Evolutionary conservation across 2,888 invertebrate genomes (phyloP).

Genomic region (Metalampra italica): DNA sequence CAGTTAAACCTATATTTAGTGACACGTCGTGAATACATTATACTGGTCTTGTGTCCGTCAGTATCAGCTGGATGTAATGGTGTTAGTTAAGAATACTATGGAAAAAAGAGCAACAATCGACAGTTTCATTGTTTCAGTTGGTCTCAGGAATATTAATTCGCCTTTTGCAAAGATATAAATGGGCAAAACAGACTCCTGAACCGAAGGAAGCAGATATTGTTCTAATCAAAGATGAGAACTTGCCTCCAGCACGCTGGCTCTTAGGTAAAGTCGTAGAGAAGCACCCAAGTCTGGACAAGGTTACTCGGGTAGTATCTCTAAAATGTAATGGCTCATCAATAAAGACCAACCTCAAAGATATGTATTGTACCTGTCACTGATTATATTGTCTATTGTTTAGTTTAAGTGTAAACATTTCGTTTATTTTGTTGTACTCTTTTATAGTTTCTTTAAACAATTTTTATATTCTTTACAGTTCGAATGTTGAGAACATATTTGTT

Average conservation of each 20-base stretch:
- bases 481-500: too few relatives aligned
- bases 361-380: background rate
- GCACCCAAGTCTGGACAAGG: slow-evolving; percentile 12
- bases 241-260: slow-evolving; percentile 17
- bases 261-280: slow-evolving; percentile 11
- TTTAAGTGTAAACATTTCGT: background rate
- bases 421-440: background rate
- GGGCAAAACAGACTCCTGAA: slow-evolving; percentile 5
- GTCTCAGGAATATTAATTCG: slow-evolving; percentile 5
- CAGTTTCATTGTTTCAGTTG: too few relatives aligned
- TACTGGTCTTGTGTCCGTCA: too few relatives aligned
- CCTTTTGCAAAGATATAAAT: slow-evolving; percentile 15
- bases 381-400: background rate
- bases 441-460: background rate
- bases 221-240: slow-evolving; percentile 13
- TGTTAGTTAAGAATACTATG: too few relatives aligned
- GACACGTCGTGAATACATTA: too few relatives aligned
- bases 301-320: slow-evolving; percentile 8
- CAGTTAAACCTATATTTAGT: too few relatives aligned
- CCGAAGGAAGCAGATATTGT: slow-evolving; percentile 14
- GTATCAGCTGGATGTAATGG: too few relatives aligned
- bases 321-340: background rate
- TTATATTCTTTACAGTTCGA: background rate
- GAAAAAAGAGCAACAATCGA: too few relatives aligned
- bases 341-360: background rate